Percentiles rank a stretch among this genome's conserved stretches.
These are phyloP conservation scores for Cinclus cinclus DNA, from an alignment of 2,113 vertebrate species.

Conservation along the genomic window DNA sequence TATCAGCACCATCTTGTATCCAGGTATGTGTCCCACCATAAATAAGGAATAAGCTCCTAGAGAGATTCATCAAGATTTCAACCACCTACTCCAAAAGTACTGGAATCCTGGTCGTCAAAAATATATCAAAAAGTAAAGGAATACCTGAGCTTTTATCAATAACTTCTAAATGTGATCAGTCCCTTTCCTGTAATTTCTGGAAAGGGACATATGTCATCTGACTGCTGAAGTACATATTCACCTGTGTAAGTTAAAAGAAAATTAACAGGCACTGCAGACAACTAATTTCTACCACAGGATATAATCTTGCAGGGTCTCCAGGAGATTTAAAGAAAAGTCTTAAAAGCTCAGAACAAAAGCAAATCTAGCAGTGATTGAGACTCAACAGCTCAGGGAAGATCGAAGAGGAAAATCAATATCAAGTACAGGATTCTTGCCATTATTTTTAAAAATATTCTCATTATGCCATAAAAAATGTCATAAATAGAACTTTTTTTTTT, in stretches of 20 bases:
- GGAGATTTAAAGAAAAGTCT: not conserved
- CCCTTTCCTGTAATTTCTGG: not conserved
- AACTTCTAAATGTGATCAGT: not conserved
- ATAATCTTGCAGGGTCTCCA: not conserved
- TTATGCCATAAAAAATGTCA: not conserved
- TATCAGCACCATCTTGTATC: not conserved
- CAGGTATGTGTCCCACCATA: not conserved
- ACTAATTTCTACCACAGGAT: not conserved
- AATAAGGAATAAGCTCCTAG: not conserved
- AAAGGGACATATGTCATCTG: not conserved
- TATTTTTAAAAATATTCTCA: not conserved
- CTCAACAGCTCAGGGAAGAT: not conserved
- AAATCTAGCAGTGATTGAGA: not conserved
- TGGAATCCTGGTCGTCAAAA: not conserved
- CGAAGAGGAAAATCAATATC: not conserved
- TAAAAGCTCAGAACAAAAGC: not conserved
- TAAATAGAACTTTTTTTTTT: not conserved
- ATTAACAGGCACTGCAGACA: not conserved
- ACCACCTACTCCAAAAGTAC: not conserved
- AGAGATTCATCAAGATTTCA: not conserved
- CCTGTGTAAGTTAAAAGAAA: not conserved
- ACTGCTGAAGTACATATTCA: not conserved
- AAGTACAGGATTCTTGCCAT: not conserved
- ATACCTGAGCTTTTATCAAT: not conserved
- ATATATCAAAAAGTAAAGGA: not conserved